Conservation (phyloP, 1,140 invertebrate species). For the Cotesia vestalis region DNA sequence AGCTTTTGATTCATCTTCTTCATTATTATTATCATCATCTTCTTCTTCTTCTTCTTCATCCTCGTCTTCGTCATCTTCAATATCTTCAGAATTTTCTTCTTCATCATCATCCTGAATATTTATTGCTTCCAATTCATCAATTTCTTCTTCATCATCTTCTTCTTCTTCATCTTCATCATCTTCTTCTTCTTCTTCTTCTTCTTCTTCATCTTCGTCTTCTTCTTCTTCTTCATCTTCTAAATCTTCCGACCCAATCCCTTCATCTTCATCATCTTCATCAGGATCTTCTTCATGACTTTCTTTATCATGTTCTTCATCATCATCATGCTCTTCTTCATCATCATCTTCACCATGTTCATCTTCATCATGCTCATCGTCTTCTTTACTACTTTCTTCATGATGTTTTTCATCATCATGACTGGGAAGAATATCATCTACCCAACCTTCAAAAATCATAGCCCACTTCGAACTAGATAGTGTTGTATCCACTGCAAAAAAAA, state of each 20-base stretch:
- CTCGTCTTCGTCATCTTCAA: slow-evolving; percentile 46
- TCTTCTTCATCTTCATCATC: slow-evolving; percentile 54
- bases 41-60: slow-evolving; percentile 48
- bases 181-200: slow-evolving; percentile 44
- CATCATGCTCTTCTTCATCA: slow-evolving; percentile 42
- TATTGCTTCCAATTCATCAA: slow-evolving; percentile 35
- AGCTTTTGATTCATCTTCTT: slow-evolving; percentile 39
- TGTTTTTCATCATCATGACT: slow-evolving; percentile 62
- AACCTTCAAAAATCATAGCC: slow-evolving; percentile 78
- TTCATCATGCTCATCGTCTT: slow-evolving; percentile 47
- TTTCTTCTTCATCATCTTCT: slow-evolving; percentile 54
- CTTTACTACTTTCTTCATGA: slow-evolving; percentile 51
- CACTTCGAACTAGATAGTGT: slow-evolving; percentile 76
- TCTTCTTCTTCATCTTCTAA: slow-evolving; percentile 55
- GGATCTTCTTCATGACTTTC: slow-evolving; percentile 22
- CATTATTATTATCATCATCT: slow-evolving; percentile 49
- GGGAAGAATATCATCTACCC: slow-evolving; percentile 74
- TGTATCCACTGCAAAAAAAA: slow-evolving; percentile 71
- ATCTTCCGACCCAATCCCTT: slow-evolving; percentile 7
- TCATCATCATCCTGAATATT: slow-evolving; percentile 43
- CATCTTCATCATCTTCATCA: slow-evolving; percentile 40
- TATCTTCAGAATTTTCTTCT: slow-evolving; percentile 49
- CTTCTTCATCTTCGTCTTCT: slow-evolving; percentile 47
- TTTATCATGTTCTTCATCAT: slow-evolving; percentile 41
- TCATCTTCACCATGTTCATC: slow-evolving; percentile 48